Conservation (phyloP, 2,888 invertebrate genomes). For the Protodeltote pygarga region DNA sequence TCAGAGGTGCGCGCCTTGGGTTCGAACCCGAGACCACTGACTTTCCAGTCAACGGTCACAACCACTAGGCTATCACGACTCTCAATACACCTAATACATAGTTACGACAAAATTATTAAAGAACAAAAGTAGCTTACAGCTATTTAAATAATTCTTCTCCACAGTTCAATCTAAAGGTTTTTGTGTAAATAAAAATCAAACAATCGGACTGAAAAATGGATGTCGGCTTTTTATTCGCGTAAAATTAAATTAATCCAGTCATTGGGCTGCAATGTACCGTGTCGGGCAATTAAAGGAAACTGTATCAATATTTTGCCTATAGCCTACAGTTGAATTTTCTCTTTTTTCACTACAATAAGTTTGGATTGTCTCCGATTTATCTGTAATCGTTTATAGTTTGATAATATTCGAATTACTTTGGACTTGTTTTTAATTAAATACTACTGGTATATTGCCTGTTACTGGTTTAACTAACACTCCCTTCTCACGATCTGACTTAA, state of each 20-base stretch:
- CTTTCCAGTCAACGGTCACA: too few relatives aligned
- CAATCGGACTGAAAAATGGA: slow-evolving; percentile 31
- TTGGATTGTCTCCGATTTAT: background rate
- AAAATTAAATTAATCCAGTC: slow-evolving; percentile 46
- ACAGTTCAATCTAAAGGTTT: slow-evolving; percentile 19
- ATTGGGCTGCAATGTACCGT: slow-evolving; percentile 38
- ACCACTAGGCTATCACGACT: too few relatives aligned
- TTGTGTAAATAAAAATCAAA: slow-evolving; percentile 38
- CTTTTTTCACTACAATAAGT: slow-evolving; percentile 7
- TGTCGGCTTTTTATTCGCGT: slow-evolving; percentile 27
- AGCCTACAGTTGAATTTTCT: slow-evolving; percentile 3
- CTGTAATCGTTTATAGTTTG: background rate
- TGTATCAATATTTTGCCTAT: slow-evolving; percentile 31
- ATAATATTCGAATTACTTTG: too few relatives aligned
- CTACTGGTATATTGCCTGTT: too few relatives aligned
- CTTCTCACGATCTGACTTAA: too few relatives aligned
- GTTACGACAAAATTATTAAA: slow-evolving; percentile 1
- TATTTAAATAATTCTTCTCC: slow-evolving; percentile 24
- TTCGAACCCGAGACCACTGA: too few relatives aligned
- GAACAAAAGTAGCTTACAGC: slow-evolving; percentile 15
- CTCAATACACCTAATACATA: background rate
- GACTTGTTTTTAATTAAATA: too few relatives aligned
- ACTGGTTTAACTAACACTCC: too few relatives aligned
- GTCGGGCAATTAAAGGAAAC: slow-evolving; percentile 32
- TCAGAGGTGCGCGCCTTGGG: too few relatives aligned